Evolutionary conservation across 1,140 invertebrate species (phyloP).

Genomic region (Drosophila kurseongensis): DNA sequence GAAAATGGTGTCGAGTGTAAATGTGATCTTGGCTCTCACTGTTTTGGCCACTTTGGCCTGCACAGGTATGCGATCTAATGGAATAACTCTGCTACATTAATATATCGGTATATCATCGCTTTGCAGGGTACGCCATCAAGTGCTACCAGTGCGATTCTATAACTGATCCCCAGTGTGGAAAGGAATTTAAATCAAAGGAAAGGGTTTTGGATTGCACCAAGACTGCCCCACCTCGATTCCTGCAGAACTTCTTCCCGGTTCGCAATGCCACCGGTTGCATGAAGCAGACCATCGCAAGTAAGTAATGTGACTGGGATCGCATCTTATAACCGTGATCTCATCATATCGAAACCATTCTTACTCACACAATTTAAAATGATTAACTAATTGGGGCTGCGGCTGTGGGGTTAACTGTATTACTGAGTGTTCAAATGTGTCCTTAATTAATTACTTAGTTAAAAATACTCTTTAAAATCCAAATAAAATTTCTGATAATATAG

Average conservation of each 20-base stretch:
- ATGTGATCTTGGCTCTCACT: constrained; percentile 60
- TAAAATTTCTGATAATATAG: too few species aligned
- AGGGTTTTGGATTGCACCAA: constrained; percentile 60
- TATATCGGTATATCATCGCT: neutral
- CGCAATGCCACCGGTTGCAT: constrained; percentile 80
- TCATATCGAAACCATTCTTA: constrained; percentile 11
- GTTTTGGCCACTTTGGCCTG: constrained; percentile 66
- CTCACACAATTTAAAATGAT: constrained; percentile 52
- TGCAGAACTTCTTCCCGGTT: constrained; percentile 48
- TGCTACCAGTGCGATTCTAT: constrained; percentile 76
- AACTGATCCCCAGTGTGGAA: constrained; percentile 58
- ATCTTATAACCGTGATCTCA: constrained; percentile 11
- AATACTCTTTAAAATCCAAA: too few species aligned
- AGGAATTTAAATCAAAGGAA: constrained; percentile 61
- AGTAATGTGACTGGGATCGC: constrained; percentile 36
- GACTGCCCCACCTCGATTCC: constrained; percentile 56
- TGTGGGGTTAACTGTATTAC: neutral
- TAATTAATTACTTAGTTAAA: too few species aligned
- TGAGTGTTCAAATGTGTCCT: neutral
- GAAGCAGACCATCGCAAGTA: constrained; percentile 74
- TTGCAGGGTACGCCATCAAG: constrained; percentile 68
- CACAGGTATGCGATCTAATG: constrained; percentile 51
- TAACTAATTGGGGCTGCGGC: constrained; percentile 6
- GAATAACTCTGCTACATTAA: neutral
- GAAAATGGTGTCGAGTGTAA: constrained; percentile 73